phyloP scores from a whole-genome alignment of 2,888 invertebrate genomes.

The Rhaphigaster nebulosa region DNA sequence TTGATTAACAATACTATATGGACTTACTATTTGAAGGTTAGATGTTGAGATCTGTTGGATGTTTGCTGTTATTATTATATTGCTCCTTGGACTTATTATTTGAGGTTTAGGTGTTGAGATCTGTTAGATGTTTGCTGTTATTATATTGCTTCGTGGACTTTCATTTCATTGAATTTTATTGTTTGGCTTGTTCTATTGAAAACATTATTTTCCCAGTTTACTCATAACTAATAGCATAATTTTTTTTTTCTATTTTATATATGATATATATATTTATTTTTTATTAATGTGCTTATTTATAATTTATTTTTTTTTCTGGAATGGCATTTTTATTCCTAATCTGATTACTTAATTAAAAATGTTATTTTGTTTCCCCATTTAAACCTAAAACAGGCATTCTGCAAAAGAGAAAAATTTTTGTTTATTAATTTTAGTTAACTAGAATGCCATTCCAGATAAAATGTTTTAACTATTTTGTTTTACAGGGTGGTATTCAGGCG shows the following conservation, averaged over 20 bases:
- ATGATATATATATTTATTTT: constrained; percentile 27
- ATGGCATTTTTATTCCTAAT: neutral
- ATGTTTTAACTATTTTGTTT: constrained; percentile 21
- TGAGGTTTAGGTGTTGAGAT: too few species aligned
- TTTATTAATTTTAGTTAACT: neutral
- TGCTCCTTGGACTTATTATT: too few species aligned
- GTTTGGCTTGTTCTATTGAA: neutral
- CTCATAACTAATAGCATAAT: neutral
- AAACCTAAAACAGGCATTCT: neutral
- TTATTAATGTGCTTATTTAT: constrained; percentile 32
- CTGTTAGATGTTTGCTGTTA: neutral
- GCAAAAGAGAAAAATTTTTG: neutral
- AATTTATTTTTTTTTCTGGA: neutral
- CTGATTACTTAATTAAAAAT: too few species aligned
- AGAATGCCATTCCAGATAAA: constrained; percentile 1
- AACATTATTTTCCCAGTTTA: neutral
- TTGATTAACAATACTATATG: too few species aligned
- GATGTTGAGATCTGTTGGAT: too few species aligned
- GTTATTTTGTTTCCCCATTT: neutral
- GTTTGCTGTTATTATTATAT: neutral
- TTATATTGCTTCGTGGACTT: too few species aligned
- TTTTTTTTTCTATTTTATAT: constrained; percentile 2
- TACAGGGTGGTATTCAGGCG: constrained; percentile 39
- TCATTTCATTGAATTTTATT: neutral
- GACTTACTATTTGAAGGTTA: neutral